phyloP scores from a whole-genome alignment of 2,113 vertebrate genomes.

The Eulemur rufifrons region DNA sequence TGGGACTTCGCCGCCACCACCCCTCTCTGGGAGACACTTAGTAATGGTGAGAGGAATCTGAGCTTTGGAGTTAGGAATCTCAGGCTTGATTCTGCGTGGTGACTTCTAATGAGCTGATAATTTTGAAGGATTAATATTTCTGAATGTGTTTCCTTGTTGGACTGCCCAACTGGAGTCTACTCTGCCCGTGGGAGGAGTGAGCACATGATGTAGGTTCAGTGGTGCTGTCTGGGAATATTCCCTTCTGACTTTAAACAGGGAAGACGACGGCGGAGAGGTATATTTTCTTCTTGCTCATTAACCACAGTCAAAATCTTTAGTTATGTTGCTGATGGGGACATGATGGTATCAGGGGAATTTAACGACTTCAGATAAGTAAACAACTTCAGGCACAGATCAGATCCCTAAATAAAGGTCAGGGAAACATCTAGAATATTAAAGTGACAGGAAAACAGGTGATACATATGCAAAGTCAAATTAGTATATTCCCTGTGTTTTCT shows the following conservation, averaged over 20 bases:
- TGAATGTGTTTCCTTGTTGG: neutral
- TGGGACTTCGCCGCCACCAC: neutral
- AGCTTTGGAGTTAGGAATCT: neutral
- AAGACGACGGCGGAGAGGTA: neutral
- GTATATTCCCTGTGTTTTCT: neutral
- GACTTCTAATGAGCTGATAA: neutral
- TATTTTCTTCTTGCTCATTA: slow-evolving; percentile 29
- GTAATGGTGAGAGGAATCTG: neutral
- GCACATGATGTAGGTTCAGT: neutral
- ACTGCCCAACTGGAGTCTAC: neutral
- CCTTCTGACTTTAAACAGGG: neutral
- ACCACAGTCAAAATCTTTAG: slow-evolving; percentile 6
- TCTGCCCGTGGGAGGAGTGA: neutral
- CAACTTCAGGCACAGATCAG: slow-evolving; percentile 62
- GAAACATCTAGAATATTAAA: slow-evolving; percentile 58
- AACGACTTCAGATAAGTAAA: slow-evolving; percentile 67
- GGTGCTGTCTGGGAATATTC: neutral
- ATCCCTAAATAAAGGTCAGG: slow-evolving; percentile 69
- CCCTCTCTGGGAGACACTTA: neutral
- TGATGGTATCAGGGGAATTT: slow-evolving; percentile 45
- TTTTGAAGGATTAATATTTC: neutral
- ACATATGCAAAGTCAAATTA: slow-evolving; percentile 46
- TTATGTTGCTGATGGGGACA: slow-evolving; percentile 17
- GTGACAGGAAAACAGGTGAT: slow-evolving; percentile 26
- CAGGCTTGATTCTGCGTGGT: neutral